phyloP scores from a whole-genome alignment of 2,113 vertebrate species.

The Plecotus auritus region DNA sequence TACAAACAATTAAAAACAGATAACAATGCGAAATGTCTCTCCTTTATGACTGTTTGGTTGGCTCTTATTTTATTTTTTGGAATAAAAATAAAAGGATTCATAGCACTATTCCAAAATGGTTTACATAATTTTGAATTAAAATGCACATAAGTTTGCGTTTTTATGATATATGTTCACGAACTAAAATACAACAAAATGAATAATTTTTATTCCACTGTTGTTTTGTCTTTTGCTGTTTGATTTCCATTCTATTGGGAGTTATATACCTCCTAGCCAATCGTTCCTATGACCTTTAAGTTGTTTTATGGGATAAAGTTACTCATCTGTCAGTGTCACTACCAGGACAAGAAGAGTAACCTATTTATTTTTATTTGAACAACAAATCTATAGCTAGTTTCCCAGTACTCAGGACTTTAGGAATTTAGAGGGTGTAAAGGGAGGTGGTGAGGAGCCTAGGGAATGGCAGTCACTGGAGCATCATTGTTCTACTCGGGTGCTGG shows the following conservation, averaged over 20 bases:
- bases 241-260: background rate
- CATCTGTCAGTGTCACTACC: slow-evolving; percentile 8
- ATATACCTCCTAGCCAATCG: background rate
- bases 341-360: background rate
- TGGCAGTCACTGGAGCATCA: background rate
- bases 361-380: slow-evolving; percentile 45
- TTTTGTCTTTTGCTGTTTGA: background rate
- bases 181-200: background rate
- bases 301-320: slow-evolving; percentile 3
- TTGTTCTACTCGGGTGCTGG: background rate
- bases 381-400: background rate
- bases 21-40: background rate
- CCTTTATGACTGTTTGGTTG: background rate
- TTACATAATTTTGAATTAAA: background rate
- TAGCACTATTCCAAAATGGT: background rate
- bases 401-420: background rate
- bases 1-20: slow-evolving; percentile 8
- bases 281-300: background rate
- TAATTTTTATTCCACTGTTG: background rate
- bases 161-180: background rate
- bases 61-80: background rate
- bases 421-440: fast-evolving
- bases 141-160: background rate
- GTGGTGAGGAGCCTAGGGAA: background rate
- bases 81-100: background rate